These are phyloP conservation scores for Phaonia tiefii DNA, from an alignment of 2,888 invertebrate genomes.

Conservation along the genomic window DNA sequence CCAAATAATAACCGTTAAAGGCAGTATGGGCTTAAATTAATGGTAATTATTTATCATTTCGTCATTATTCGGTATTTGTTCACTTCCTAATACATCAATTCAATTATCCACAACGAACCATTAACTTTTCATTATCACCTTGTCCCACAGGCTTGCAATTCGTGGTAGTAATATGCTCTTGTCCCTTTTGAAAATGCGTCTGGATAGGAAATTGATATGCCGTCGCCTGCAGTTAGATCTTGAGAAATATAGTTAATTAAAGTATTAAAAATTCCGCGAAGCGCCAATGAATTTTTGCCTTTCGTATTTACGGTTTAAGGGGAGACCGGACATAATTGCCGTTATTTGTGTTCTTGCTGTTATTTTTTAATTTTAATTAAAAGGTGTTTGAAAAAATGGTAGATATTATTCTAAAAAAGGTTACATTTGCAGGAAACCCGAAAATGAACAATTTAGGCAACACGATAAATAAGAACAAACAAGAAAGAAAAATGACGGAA, in stretches of 20 bases:
- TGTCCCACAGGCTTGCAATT: not conserved
- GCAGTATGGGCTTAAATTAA: too few species aligned
- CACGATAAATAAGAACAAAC: conserved; percentile 18
- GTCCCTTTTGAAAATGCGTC: not conserved
- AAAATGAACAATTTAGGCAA: conserved; percentile 25
- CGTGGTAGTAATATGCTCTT: not conserved
- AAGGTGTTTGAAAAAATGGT: conserved; percentile 39
- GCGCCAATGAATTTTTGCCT: conserved; percentile 25
- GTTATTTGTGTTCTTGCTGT: not conserved
- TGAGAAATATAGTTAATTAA: conserved; percentile 38
- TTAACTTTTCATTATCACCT: not conserved
- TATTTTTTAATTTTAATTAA: conserved; percentile 47
- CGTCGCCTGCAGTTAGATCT: not conserved
- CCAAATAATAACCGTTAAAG: too few species aligned
- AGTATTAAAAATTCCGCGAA: conserved; percentile 29
- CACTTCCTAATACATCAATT: not conserved
- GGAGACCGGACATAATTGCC: conserved; percentile 11
- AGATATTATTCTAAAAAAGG: conserved; percentile 30
- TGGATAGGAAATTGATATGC: not conserved
- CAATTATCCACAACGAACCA: not conserved
- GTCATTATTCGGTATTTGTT: too few species aligned
- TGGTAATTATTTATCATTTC: too few species aligned
- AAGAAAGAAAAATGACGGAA: conserved; percentile 20
- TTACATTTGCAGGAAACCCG: conserved; percentile 36
- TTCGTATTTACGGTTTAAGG: too few species aligned